These are phyloP conservation scores for Ramazzottius varieornatus DNA, from an alignment of 2,888 invertebrate species.

Conservation along the genomic window DNA sequence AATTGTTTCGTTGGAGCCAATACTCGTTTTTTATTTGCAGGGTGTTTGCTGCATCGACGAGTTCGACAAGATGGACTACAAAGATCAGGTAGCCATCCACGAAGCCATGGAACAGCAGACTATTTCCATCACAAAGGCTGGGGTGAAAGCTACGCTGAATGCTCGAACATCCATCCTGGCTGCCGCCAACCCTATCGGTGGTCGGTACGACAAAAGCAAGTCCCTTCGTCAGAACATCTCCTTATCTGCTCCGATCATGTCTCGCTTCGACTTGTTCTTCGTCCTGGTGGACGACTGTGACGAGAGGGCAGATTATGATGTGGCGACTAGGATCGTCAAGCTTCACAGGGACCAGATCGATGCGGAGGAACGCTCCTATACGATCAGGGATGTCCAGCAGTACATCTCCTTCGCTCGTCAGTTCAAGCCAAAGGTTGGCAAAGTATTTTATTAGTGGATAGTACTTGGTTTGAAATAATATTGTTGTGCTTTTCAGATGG, in stretches of 20 bases:
- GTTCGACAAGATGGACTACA: constrained; percentile 95
- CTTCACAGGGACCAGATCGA: constrained; percentile 62
- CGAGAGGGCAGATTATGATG: constrained; percentile 75
- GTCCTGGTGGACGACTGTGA: constrained; percentile 89
- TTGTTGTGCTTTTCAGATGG: constrained; percentile 19
- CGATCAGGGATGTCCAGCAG: constrained; percentile 60
- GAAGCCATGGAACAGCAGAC: constrained; percentile 99
- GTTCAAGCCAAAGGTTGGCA: constrained; percentile 59
- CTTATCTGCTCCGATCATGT: constrained; percentile 89
- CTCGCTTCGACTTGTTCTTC: constrained; percentile 91
- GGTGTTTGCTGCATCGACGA: constrained; percentile 95
- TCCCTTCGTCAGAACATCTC: constrained; percentile 78
- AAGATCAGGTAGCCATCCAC: constrained; percentile 95
- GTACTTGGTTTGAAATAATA: neutral
- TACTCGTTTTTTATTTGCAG: too few species aligned
- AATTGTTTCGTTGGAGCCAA: too few species aligned
- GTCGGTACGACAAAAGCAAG: constrained; percentile 75
- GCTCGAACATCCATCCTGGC: constrained; percentile 90
- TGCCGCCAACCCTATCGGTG: constrained; percentile 92
- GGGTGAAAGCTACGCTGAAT: constrained; percentile 58
- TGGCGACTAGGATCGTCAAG: constrained; percentile 80
- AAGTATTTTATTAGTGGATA: neutral
- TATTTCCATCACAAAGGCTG: constrained; percentile 77
- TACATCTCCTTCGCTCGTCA: constrained; percentile 89
- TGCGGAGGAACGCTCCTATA: constrained; percentile 48